Conservation (phyloP, 2,113 vertebrate species). For the Girardinichthys multiradiatus region DNA sequence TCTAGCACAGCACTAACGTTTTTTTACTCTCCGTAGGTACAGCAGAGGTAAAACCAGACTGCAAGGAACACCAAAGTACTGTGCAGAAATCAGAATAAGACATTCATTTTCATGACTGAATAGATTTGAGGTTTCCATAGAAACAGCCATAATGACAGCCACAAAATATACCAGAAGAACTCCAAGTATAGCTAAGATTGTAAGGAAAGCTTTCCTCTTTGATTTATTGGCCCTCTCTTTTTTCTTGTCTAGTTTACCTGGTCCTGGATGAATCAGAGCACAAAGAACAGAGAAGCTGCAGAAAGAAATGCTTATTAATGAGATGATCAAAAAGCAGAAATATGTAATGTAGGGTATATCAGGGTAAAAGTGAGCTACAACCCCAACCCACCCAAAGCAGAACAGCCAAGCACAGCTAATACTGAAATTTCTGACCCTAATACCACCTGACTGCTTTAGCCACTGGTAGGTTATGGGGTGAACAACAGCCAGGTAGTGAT, state of each 20-base stretch:
- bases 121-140: background rate
- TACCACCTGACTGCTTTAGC: background rate
- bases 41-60: slow-evolving; percentile 20
- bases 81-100: background rate
- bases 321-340: accelerated
- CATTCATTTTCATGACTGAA: accelerated
- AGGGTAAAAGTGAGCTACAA: background rate
- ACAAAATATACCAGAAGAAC: background rate
- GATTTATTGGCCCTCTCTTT: slow-evolving; percentile 1
- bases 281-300: slow-evolving; percentile 29
- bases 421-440: slow-evolving; percentile 17
- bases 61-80: slow-evolving; percentile 6
- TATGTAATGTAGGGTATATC: background rate
- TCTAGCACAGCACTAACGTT: background rate
- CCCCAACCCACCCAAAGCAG: background rate
- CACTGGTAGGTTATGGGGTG: slow-evolving; percentile 13
- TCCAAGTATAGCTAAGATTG: slow-evolving; percentile 1
- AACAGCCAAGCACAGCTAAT: slow-evolving; percentile 20
- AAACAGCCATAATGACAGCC: accelerated
- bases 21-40: slow-evolving; percentile 10
- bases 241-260: background rate
- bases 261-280: slow-evolving; percentile 37
- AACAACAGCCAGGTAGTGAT: background rate
- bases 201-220: slow-evolving; percentile 43
- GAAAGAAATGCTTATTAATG: background rate